Conservation (phyloP, 1,140 invertebrate species). For the Leptopilina boulardi region DNA sequence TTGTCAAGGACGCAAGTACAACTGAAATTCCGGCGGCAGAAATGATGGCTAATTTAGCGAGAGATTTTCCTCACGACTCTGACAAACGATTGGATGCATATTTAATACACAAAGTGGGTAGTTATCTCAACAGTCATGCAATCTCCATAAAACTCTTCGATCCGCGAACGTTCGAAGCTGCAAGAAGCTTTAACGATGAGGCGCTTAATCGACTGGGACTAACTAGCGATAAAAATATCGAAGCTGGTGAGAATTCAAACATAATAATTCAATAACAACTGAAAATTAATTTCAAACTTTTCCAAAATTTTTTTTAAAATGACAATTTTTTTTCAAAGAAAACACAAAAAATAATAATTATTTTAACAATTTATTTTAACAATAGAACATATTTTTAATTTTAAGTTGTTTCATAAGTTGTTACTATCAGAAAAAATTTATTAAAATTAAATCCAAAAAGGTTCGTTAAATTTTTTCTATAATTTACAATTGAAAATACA, state of each 20-base stretch:
- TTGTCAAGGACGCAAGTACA: conserved; percentile 81
- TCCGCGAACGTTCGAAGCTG: conserved; percentile 79
- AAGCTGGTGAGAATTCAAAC: conserved; percentile 59
- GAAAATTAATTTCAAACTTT: no score
- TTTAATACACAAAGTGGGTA: conserved; percentile 82
- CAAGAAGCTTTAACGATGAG: conserved; percentile 72
- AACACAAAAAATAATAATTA: no score
- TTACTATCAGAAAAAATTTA: no score
- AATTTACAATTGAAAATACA: no score
- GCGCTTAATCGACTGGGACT: conserved; percentile 68
- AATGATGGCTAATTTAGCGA: conserved; percentile 83
- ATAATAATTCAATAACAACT: no score
- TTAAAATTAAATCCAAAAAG: no score
- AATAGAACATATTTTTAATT: no score
- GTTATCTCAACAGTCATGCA: conserved; percentile 83
- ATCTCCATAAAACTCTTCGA: conserved; percentile 85
- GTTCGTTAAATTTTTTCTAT: no score
- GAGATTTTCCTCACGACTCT: conserved; percentile 84
- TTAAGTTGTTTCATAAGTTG: no score
- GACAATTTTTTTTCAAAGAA: no score
- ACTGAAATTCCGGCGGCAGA: conserved; percentile 79
- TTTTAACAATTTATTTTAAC: no score
- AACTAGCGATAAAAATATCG: conserved; percentile 49
- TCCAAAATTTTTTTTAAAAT: no score
- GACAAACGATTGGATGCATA: conserved; percentile 87